Evolutionary conservation across 2,797 vertebrate species (phyloP).

Genomic region (Oryzias dopingdopingensis): DNA sequence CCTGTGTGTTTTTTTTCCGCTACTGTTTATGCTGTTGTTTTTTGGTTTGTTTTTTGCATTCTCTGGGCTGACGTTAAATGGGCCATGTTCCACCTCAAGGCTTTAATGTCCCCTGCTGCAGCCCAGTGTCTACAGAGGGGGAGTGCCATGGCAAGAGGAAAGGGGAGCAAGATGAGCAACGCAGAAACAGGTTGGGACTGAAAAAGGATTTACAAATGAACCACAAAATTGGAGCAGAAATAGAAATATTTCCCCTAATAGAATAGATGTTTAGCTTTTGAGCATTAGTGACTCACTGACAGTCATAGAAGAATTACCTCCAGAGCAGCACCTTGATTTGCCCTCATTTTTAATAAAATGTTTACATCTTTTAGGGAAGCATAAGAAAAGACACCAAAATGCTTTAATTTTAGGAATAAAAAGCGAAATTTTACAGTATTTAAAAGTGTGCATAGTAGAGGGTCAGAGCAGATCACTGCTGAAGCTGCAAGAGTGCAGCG

Average conservation of each 20-base stretch:
- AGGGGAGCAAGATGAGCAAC: slow-evolving; percentile 1
- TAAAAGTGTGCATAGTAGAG: slow-evolving; percentile 7
- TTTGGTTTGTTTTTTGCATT: slow-evolving; percentile 6
- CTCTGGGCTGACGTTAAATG: slow-evolving; percentile 48
- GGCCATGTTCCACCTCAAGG: slow-evolving; percentile 62
- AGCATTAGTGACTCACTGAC: too few species aligned
- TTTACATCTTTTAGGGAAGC: too few species aligned
- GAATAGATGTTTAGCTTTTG: too few species aligned
- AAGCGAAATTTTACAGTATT: too few species aligned
- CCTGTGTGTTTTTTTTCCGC: background rate
- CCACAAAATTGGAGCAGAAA: background rate
- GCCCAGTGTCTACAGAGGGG: slow-evolving; percentile 30
- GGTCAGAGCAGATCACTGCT: slow-evolving; percentile 26
- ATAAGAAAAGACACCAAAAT: too few species aligned
- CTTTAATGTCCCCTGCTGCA: slow-evolving; percentile 48
- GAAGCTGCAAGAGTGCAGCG: slow-evolving; percentile 11
- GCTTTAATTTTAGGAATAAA: too few species aligned
- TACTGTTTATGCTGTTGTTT: background rate
- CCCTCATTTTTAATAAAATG: too few species aligned
- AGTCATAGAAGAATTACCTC: too few species aligned
- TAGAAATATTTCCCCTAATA: background rate
- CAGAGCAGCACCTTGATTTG: too few species aligned
- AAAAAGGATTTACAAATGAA: background rate
- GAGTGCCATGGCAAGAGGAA: background rate
- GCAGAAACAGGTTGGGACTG: background rate